Base-by-base conservation (phyloP, 2,797 vertebrate species). In the Acanthurus tractus region DNA sequence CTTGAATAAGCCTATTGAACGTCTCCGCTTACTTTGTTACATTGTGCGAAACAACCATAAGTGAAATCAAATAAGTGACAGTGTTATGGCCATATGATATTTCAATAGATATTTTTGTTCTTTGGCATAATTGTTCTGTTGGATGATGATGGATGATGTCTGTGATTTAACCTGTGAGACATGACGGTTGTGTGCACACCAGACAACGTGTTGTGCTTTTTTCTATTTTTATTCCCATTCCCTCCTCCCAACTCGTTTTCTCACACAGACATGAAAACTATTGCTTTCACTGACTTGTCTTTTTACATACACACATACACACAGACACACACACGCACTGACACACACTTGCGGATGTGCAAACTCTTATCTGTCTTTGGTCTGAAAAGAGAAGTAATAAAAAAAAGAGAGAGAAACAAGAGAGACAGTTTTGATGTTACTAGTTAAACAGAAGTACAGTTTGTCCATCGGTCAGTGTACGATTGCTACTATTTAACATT, bases 391-490 rank as follows among this genome's bases (percentile, higher is more conserved):
- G 20, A 58, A 66, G 40, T 25, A 70, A 59, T 45, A 8, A 29
- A 29, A 29, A 25, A 29, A 29, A 29, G n/a, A 29, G 25, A 65
- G 63, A 18, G 34, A n/a, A n/a, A 18, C 2, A 1, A 65, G 34
- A 25, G n/a, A 38, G 9, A 36, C 3, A 29, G 34, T 57, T 20
- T 57, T 40, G 18, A 44, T 17, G 44, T 57, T 44, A 38, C n/a
- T 1, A 29, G 25, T 29, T 29, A 29, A 29, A 29, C 25, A 29
- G 25, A 29, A 29, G 25, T 29, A 4, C 25, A 29, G 25, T 29
- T 29, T 53, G 56, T 68, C 48, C 38, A 57, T 57, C 15, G n/a
- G 23, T 77, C 63, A 74, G 18, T 46, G 68, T 70, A 34, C 57
- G 2, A 18, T 23, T 40, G 17, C 29, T 34, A 38, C 72, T 42